phyloP scores from a whole-genome alignment of 2,797 vertebrate genomes.

The Micrastur ruficollis region DNA sequence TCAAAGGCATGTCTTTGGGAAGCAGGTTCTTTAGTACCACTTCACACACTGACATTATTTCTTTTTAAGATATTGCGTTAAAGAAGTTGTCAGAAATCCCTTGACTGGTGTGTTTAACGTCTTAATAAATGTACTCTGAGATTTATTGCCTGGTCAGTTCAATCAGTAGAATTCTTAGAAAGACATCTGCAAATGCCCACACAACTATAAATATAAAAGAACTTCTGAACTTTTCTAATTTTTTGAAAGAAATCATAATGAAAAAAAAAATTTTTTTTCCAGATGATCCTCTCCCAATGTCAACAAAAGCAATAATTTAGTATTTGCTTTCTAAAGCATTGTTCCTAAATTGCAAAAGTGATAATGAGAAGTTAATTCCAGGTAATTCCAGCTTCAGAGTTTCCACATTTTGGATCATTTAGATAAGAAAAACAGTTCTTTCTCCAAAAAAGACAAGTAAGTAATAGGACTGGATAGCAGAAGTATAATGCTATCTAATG shows the following conservation, averaged over 20 bases:
- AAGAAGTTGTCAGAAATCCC: conserved; percentile 20
- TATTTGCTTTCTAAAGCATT: background rate
- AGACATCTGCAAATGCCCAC: background rate
- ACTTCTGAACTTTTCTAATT: background rate
- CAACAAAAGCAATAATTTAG: background rate
- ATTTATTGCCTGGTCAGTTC: background rate
- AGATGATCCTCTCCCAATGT: background rate
- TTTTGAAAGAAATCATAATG: background rate
- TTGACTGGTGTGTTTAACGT: conserved; percentile 10
- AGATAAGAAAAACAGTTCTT: background rate
- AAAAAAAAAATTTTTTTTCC: background rate
- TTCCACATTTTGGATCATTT: background rate
- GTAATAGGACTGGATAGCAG: background rate
- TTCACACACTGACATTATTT: conserved; percentile 19
- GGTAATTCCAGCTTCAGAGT: background rate
- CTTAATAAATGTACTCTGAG: background rate
- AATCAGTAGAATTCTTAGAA: background rate
- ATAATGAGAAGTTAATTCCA: background rate
- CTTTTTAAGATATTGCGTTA: background rate
- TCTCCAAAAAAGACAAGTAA: background rate
- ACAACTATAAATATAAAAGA: background rate
- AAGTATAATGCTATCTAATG: background rate
- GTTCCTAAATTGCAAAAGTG: background rate
- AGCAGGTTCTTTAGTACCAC: conserved; percentile 22
- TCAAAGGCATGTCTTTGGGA: conserved; percentile 17